Evolutionary conservation across 2,113 vertebrate genomes (phyloP).

Genomic region (Smithornis capensis): DNA sequence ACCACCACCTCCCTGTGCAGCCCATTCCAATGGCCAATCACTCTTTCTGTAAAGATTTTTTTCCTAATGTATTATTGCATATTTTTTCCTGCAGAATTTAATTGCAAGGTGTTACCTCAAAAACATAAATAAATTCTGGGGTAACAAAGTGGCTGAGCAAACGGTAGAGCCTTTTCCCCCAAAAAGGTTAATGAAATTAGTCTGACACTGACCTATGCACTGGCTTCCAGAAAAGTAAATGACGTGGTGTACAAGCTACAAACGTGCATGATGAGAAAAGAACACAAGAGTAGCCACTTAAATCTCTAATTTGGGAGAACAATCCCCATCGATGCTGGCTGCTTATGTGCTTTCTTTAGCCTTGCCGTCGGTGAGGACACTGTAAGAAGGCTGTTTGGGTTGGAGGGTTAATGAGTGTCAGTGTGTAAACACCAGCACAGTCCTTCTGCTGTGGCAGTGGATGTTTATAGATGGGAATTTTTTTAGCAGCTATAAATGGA

Average conservation of each 20-base stretch:
- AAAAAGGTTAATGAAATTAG: not conserved
- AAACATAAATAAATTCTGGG: not conserved
- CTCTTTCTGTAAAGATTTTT: no score
- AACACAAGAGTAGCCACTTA: not conserved
- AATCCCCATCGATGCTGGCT: not conserved
- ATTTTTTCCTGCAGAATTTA: not conserved
- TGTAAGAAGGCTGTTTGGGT: not conserved
- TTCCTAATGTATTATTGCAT: not conserved
- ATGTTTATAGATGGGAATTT: conserved; percentile 15
- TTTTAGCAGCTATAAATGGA: conserved; percentile 44
- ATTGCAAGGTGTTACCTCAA: not conserved
- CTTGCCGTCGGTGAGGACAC: rapidly evolving
- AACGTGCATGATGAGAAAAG: not conserved
- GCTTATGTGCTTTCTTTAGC: not conserved
- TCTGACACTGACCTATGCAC: not conserved
- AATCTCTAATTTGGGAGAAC: not conserved
- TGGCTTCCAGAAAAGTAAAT: not conserved
- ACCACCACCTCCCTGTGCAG: no score
- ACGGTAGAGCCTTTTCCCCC: not conserved
- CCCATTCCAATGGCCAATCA: no score
- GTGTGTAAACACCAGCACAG: not conserved
- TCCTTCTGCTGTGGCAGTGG: conserved; percentile 3
- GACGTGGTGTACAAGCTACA: not conserved
- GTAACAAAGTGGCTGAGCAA: not conserved
- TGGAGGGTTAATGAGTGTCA: conserved; percentile 26